Base-by-base conservation (phyloP, 2,888 invertebrate genomes). In the Hemithea aestivaria region DNA sequence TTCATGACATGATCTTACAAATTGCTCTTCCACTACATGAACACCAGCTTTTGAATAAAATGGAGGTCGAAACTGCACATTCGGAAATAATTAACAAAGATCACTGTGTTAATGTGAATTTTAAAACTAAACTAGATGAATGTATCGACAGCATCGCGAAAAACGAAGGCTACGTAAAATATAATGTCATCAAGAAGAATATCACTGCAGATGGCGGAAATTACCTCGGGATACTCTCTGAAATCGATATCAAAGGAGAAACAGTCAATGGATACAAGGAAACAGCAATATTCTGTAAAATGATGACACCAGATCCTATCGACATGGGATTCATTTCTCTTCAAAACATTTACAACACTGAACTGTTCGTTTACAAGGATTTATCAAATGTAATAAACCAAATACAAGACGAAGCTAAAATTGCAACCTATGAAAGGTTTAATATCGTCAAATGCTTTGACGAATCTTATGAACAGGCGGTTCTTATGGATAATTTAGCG, bases 401-500 rank as follows among this genome's bases (percentile, higher is more conserved):
- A 21, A 10, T 80, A 1, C 72, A 80, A 60, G 51, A 59, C 1
- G 54, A 66, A 35, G 65, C 58, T 0, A 40, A 56, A 0, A 42
- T 81, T 4, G 73, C 75, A 0, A 2, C 9, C 0, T 40, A 56
- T 6, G 61, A 75, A 35, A 64, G 62, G 51, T 73, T 54, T 21
- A 65, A 58, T 41, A 56, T 55, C 10, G 64, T 61, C 0, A 70
- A 66, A 51, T 46, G 53, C 27, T 75, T 65, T 21, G 58, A 66
- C 1, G 68, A 66, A 40, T 62, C 57, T 1, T 51, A 49, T 11
- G 27, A 40, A 6, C 59, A 72, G 27, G 45, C 58, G 0, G 62
- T 78, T 2, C 56, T 80, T 22, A 47, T 81, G 24, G 73, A 78
- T 32, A 76, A 80, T 32, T 7, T 78, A 4, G 35, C 54, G 1